Evolutionary conservation across 2,113 vertebrate species (phyloP), one percentile per base, ranked within the genome.

Genomic region (Motacilla tschutschensis): DNA sequence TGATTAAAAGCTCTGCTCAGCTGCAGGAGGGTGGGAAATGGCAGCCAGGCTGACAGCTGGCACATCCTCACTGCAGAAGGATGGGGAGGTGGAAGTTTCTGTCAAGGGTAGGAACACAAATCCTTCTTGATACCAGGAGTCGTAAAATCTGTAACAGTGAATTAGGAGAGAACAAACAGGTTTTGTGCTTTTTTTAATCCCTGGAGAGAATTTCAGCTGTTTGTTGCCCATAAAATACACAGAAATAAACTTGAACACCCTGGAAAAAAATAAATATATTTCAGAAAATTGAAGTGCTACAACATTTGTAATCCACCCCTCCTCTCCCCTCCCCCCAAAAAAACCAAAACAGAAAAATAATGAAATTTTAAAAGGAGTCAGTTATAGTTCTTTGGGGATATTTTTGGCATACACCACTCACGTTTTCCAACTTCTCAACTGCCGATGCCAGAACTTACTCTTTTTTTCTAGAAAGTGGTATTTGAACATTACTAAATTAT

Each of bases 281-380:
- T 66, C 40, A 59, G 41, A 22, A 26, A 82, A 77, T 12, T 33
- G 28, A 57, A 77, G 35, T 9, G 29, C 35, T 67, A 36, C 10
- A 51, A 16, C 19, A 41, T 54, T 44, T 36, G 26, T 64, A 44
- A 77, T 19, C 25, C 10, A 44, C 25, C 29, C 7, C 8, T n/a
- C 22, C 35, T 8, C 21, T 14, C 16, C 18, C 6, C 48, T 5
- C 18, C 51, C 50, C 3, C 7, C 17, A 15, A 11, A 22, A 10
- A 17, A 25, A 28, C 1, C 2, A 9, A n/a, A 33, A 8, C 1
- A 15, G 26, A 51, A 83, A 59, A 78, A 71, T 15, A 0, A 1
- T 35, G 7, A 51, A 3, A 29, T 80, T 82, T 88, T 41, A 90
- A 83, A 44, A 87, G 20, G 6, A 63, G 12, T 54, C 21, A 58